A percentile compares a stretch with the other conserved stretches of the same genome.
Evolutionary conservation across 2,797 vertebrate species (phyloP).

Genomic region (Falco novaeseelandiae): DNA sequence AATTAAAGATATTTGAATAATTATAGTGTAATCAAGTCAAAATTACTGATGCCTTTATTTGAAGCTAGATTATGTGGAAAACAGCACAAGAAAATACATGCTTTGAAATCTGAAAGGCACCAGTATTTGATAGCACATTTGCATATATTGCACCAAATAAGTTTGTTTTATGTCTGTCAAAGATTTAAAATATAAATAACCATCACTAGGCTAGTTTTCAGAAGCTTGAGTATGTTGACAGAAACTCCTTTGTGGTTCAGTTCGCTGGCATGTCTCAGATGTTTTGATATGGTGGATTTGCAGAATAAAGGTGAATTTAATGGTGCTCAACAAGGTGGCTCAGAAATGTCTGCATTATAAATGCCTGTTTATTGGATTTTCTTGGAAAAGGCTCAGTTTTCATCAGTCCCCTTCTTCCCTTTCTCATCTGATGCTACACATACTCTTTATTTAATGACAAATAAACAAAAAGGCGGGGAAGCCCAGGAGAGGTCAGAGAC

Average conservation of each 20-base stretch:
- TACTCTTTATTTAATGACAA: not conserved
- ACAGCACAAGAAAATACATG: conserved; percentile 64
- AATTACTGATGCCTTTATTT: conserved; percentile 78
- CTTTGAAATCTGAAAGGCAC: conserved; percentile 69
- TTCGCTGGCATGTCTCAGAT: not conserved
- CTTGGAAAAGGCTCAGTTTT: not conserved
- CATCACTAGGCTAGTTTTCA: not conserved
- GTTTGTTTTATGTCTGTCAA: not conserved
- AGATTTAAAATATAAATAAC: not conserved
- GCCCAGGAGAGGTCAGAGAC: not conserved
- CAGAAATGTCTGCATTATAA: not conserved
- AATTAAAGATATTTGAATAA: conserved; percentile 82
- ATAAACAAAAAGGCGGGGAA: not conserved
- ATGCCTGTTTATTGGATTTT: not conserved
- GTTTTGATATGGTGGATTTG: not conserved
- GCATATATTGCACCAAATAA: conserved; percentile 11
- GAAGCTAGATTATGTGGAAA: conserved; percentile 70
- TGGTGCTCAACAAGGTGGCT: not conserved
- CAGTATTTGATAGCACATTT: conserved; percentile 52
- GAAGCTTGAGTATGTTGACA: not conserved
- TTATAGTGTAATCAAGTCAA: conserved; percentile 79
- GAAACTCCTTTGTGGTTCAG: not conserved
- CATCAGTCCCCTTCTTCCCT: not conserved
- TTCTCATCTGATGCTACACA: not conserved
- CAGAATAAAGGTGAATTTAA: not conserved